These are phyloP conservation scores for Gallinago stenura DNA, from an alignment of 2,797 vertebrate genomes.

Conservation along the genomic window DNA sequence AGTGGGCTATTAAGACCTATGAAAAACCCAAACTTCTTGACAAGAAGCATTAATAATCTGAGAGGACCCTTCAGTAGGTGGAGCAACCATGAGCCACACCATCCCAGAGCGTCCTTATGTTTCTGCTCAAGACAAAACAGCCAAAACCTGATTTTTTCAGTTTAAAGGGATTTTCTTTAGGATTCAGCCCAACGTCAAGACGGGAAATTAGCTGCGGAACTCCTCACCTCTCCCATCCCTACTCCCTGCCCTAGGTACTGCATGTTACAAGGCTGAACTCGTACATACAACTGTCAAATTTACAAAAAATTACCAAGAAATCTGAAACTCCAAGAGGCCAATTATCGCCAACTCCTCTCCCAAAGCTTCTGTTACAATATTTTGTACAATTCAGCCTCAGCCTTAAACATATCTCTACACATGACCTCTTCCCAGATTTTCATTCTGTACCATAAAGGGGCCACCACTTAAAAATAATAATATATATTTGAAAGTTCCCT, in stretches of 20 bases:
- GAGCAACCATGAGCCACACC: background rate
- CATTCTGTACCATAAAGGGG: background rate
- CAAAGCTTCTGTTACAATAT: background rate
- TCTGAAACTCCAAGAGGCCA: background rate
- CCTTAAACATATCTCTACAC: background rate
- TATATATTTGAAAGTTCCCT: background rate
- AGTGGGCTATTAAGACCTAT: background rate
- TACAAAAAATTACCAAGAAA: background rate
- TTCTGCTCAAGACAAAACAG: background rate
- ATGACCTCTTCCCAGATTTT: background rate
- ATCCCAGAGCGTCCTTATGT: fast-evolving
- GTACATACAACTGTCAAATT: background rate
- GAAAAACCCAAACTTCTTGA: background rate
- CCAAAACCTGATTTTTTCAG: background rate
- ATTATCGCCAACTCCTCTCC: background rate
- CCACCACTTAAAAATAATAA: background rate
- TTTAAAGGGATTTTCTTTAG: background rate
- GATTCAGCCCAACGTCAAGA: background rate
- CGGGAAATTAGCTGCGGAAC: background rate
- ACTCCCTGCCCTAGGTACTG: background rate
- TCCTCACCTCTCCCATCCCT: background rate
- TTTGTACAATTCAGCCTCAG: background rate
- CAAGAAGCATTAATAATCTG: background rate
- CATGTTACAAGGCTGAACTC: background rate
- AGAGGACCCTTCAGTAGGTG: background rate